Percentiles rank a stretch among this genome's conserved stretches.
Conservation (phyloP, 2,888 invertebrate species). For the Ophion costatus region DNA sequence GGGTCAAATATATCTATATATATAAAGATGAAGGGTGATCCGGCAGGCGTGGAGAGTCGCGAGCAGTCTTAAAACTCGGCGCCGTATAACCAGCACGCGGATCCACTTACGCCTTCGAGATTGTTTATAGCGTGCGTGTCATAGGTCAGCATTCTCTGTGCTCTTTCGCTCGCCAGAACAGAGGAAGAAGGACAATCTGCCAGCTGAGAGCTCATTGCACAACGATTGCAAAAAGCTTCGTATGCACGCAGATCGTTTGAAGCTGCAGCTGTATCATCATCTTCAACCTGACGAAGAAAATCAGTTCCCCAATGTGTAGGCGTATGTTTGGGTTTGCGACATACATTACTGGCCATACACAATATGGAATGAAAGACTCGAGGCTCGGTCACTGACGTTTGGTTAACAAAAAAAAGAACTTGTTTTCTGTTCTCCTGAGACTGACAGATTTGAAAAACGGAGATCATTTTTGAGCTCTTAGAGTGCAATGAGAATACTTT, state of each 20-base stretch:
- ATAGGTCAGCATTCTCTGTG: conserved; percentile 74
- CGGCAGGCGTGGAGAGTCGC: conserved; percentile 57
- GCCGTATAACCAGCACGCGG: conserved; percentile 75
- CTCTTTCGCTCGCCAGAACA: conserved; percentile 23
- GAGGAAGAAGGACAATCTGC: conserved; percentile 38
- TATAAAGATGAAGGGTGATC: not conserved
- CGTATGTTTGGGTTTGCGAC: not conserved
- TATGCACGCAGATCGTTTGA: not conserved
- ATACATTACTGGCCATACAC: conserved; percentile 7
- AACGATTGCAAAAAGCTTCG: conserved; percentile 34
- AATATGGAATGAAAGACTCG: conserved; percentile 7
- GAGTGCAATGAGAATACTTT: no score
- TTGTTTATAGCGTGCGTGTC: conserved; percentile 81
- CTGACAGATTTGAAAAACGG: not conserved
- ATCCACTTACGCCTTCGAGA: conserved; percentile 78
- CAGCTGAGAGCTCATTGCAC: conserved; percentile 29
- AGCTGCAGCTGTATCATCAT: conserved; percentile 47
- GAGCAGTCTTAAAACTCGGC: conserved; percentile 75
- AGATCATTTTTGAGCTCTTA: not conserved
- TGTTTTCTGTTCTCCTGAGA: not conserved
- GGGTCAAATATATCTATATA: conserved; percentile 6
- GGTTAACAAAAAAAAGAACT: conserved; percentile 4
- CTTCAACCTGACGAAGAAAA: conserved; percentile 32
- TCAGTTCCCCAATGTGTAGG: not conserved
- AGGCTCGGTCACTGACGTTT: conserved; percentile 22